phyloP scores from a whole-genome alignment of 2,888 invertebrate genomes.

The Gymnosoma rotundatum region DNA sequence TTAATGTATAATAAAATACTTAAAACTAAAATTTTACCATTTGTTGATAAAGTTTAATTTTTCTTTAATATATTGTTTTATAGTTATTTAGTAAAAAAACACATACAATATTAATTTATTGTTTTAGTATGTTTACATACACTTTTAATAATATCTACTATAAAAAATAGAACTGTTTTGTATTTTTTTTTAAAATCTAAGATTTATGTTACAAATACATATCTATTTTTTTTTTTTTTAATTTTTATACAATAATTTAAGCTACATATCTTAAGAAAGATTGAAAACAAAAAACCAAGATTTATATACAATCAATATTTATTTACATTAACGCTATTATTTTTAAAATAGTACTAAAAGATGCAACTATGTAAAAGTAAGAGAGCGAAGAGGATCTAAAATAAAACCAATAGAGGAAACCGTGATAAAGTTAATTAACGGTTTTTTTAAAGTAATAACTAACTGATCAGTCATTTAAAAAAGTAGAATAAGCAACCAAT shows the following conservation, averaged over 20 bases:
- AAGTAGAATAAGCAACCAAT: too few species aligned
- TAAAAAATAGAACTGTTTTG: slow-evolving; percentile 61
- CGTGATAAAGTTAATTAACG: slow-evolving; percentile 39
- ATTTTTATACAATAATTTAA: slow-evolving; percentile 37
- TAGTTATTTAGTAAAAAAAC: slow-evolving; percentile 55
- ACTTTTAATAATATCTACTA: slow-evolving; percentile 58
- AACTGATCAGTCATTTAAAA: not conserved
- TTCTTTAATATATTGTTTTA: not conserved
- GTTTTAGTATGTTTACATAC: slow-evolving; percentile 35
- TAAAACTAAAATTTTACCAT: slow-evolving; percentile 59
- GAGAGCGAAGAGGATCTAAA: not conserved
- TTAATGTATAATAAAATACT: slow-evolving; percentile 65
- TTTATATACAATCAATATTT: slow-evolving; percentile 12
- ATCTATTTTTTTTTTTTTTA: slow-evolving; percentile 24
- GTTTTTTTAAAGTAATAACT: not conserved
- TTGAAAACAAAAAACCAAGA: not conserved
- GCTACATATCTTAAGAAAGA: slow-evolving; percentile 8
- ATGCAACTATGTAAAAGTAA: slow-evolving; percentile 25
- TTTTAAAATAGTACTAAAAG: slow-evolving; percentile 19
- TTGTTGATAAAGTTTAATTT: slow-evolving; percentile 15
- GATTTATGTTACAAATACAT: slow-evolving; percentile 59
- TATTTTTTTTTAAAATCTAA: slow-evolving; percentile 17
- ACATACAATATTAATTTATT: slow-evolving; percentile 54
- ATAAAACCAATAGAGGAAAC: slow-evolving; percentile 2
- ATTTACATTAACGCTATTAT: not conserved